phyloP scores from a whole-genome alignment of 2,888 invertebrate genomes.

The Galerucella nymphaeae region DNA sequence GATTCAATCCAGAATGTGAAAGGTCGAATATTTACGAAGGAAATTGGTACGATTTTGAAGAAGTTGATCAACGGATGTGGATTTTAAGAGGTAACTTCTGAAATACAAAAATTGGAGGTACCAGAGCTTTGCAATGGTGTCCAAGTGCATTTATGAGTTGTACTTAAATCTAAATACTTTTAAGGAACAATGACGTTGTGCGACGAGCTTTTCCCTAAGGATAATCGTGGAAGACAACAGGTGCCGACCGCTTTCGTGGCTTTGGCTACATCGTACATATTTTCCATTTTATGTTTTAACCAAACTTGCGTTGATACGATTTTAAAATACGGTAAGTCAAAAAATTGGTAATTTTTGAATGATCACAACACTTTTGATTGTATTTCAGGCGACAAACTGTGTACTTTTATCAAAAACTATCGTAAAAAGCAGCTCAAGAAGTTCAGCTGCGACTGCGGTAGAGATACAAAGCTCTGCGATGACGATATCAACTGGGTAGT shows the following conservation, averaged over 20 bases:
- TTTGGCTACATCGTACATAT: constrained; percentile 70
- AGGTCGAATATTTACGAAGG: constrained; percentile 53
- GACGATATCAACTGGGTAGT: constrained; percentile 57
- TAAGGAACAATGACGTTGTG: constrained; percentile 54
- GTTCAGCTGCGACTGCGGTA: constrained; percentile 32
- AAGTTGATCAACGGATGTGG: constrained; percentile 61
- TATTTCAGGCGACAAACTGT: constrained; percentile 67
- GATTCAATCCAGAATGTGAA: constrained; percentile 52
- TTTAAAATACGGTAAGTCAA: constrained; percentile 67
- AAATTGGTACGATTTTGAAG: constrained; percentile 61
- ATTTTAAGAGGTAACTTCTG: constrained; percentile 57
- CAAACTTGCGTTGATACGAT: constrained; percentile 70
- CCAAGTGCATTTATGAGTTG: too few relatives aligned
- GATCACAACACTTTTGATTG: too few relatives aligned
- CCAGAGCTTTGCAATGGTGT: too few relatives aligned
- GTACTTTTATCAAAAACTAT: constrained; percentile 65
- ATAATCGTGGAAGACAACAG: constrained; percentile 65
- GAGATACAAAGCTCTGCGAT: constrained; percentile 50
- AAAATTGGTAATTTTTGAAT: too few relatives aligned
- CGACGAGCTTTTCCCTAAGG: constrained; percentile 56
- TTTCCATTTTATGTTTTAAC: constrained; percentile 70
- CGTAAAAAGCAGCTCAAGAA: constrained; percentile 48
- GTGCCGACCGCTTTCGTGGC: constrained; percentile 70
- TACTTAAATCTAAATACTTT: constrained; percentile 16
- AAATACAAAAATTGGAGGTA: not conserved